Conservation (phyloP, 2,797 vertebrate genomes). For the Melanotaenia trifasciata region DNA sequence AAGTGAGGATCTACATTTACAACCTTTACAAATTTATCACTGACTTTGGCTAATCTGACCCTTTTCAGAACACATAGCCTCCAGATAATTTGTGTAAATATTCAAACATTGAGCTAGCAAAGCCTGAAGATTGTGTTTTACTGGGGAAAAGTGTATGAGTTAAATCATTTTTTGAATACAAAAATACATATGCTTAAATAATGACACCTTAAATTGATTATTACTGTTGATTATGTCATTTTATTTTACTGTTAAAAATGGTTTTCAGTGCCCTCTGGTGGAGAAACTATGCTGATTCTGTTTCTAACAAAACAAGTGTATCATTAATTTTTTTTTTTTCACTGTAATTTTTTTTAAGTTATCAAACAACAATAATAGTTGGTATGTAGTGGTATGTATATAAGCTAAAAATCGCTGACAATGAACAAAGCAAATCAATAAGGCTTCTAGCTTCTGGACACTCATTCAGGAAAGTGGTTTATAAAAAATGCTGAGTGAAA, state of each 20-base stretch:
- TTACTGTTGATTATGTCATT: background rate
- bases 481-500: conserved; percentile 17
- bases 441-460: background rate
- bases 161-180: background rate
- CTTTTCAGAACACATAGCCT: background rate
- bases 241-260: background rate
- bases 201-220: background rate
- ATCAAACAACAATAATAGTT: background rate
- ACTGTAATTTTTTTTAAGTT: background rate
- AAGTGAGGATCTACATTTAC: background rate
- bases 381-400: too few relatives aligned
- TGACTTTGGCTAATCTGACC: background rate
- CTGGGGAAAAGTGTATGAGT: background rate
- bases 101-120: conserved; percentile 5
- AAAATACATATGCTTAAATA: background rate
- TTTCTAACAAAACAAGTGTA: background rate
- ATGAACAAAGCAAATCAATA: background rate
- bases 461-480: background rate
- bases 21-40: background rate
- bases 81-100: conserved; percentile 8
- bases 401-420: background rate
- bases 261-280: conserved; percentile 30
- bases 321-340: background rate
- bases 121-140: background rate
- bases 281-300: background rate